Percentiles rank a stretch among this genome's conserved stretches.
These are phyloP conservation scores for Philereme transversata DNA, from an alignment of 2,888 invertebrate species.

Conservation along the genomic window DNA sequence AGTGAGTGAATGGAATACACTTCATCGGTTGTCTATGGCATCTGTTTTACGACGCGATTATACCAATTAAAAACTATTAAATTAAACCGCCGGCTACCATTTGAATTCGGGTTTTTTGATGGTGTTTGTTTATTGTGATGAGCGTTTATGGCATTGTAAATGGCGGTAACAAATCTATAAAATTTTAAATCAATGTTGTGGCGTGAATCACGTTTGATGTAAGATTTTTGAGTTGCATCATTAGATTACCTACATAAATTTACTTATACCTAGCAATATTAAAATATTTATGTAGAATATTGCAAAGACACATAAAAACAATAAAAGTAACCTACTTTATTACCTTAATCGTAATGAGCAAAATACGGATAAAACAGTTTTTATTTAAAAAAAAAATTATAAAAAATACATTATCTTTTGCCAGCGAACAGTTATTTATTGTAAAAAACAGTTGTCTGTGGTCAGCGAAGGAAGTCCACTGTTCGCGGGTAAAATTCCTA, in stretches of 20 bases:
- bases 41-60: conserved; percentile 76
- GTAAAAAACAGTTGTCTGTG: conserved; percentile 43
- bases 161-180: conserved; percentile 57
- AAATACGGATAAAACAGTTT: no score
- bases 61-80: conserved; percentile 83
- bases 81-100: conserved; percentile 76
- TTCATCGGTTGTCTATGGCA: conserved; percentile 73
- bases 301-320: no score
- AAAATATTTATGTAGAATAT: no score
- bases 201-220: conserved; percentile 23
- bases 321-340: no score
- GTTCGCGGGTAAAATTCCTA: conserved; percentile 52
- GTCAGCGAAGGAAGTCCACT: conserved; percentile 48
- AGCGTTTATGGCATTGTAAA: conserved; percentile 66
- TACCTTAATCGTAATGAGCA: no score
- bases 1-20: conserved; percentile 71
- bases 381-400: no score
- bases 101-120: conserved; percentile 63
- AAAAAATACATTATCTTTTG: neutral
- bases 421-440: neutral
- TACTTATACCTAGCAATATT: neutral
- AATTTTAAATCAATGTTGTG: conserved; percentile 43
- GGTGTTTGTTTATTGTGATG: conserved; percentile 81
- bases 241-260: conserved; percentile 15
- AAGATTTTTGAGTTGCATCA: conserved; percentile 22